phyloP scores from a whole-genome alignment of 2,888 invertebrate genomes.

The Schrankia costaestrigalis region DNA sequence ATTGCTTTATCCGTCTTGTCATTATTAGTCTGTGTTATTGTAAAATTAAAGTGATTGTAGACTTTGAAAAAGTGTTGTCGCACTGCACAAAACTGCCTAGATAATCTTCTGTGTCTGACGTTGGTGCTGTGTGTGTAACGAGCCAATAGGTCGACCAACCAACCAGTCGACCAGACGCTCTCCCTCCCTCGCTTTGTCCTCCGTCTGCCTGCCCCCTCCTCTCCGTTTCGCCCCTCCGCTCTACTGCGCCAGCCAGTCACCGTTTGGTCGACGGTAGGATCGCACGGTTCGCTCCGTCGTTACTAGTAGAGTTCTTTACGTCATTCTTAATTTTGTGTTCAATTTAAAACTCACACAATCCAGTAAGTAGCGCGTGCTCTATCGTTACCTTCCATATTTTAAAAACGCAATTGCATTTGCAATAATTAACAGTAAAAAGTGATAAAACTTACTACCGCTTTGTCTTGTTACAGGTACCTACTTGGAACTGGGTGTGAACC shows the following conservation, averaged over 20 bases:
- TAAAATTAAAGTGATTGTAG: too few relatives aligned
- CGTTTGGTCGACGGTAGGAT: constrained; percentile 48
- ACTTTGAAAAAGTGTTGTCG: too few relatives aligned
- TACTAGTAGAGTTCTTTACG: constrained; percentile 58
- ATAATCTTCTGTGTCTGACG: constrained; percentile 63
- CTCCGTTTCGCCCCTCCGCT: constrained; percentile 44
- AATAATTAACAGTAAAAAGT: constrained; percentile 33
- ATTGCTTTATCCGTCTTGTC: too few relatives aligned
- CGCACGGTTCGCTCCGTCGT: constrained; percentile 38
- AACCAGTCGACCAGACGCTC: constrained; percentile 76
- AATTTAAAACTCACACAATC: constrained; percentile 52
- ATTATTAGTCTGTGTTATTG: too few relatives aligned
- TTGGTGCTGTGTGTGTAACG: constrained; percentile 58
- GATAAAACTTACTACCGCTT: constrained; percentile 65
- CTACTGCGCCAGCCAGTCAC: constrained; percentile 70
- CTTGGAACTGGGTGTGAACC: constrained; percentile 77
- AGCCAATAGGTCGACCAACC: constrained; percentile 78
- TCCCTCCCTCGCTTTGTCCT: constrained; percentile 71
- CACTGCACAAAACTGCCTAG: constrained; percentile 59
- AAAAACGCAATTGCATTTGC: constrained; percentile 27
- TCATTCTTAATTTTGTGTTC: constrained; percentile 68
- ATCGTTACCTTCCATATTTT: constrained; percentile 31
- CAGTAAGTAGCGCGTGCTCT: constrained; percentile 59
- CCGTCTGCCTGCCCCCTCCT: constrained; percentile 52
- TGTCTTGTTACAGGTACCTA: constrained; percentile 79